These are phyloP conservation scores for Drosophila gunungcola DNA, from an alignment of 1,140 invertebrate genomes.

Conservation along the genomic window DNA sequence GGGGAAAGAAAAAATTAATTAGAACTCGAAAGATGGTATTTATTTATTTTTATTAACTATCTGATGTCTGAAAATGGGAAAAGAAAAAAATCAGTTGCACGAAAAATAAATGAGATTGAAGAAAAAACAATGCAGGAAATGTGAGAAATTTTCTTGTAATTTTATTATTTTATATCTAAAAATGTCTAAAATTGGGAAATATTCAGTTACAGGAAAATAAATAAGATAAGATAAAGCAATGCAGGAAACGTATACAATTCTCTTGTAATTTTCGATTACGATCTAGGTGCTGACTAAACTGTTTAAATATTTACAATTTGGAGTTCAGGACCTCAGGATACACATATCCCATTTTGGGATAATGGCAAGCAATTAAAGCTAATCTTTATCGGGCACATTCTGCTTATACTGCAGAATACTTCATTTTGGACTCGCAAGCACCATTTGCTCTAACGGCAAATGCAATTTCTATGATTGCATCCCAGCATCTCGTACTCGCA, in stretches of 20 bases:
- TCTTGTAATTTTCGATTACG: neutral
- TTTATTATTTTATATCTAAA: no score
- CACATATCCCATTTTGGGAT: slow-evolving; percentile 14
- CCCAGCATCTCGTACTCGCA: slow-evolving; percentile 25
- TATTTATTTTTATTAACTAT: no score
- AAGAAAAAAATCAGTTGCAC: neutral
- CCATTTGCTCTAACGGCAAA: slow-evolving; percentile 67
- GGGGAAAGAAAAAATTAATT: slow-evolving; percentile 2
- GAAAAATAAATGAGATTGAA: neutral
- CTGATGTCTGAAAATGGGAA: no score
- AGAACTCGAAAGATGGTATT: neutral
- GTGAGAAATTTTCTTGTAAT: slow-evolving; percentile 1
- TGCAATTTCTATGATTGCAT: slow-evolving; percentile 77
- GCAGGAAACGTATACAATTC: neutral
- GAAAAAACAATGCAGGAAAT: no score
- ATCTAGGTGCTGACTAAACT: slow-evolving; percentile 1
- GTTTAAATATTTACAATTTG: slow-evolving; percentile 21
- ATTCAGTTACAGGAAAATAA: neutral
- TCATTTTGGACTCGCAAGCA: slow-evolving; percentile 29
- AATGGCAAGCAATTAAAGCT: slow-evolving; percentile 44
- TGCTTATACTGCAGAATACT: slow-evolving; percentile 45
- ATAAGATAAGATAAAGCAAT: neutral
- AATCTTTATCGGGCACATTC: slow-evolving; percentile 36
- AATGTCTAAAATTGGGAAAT: no score
- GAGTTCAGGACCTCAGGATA: neutral